Evolutionary conservation across 2,113 vertebrate species (phyloP).

Genomic region (Ameiurus melas): DNA sequence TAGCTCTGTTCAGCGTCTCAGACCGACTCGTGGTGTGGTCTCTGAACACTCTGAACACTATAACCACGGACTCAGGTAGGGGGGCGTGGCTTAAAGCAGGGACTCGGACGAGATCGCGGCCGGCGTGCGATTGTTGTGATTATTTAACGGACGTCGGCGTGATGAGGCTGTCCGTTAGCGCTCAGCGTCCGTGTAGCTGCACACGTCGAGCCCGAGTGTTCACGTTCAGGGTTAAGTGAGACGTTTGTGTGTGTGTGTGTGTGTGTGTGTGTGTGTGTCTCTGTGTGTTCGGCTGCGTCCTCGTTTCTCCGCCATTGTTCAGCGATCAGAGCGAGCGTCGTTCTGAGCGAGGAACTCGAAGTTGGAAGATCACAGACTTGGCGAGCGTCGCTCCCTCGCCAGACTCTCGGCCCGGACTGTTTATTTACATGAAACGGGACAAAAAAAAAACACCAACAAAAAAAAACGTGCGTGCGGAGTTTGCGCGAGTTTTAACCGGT

Average conservation of each 20-base stretch:
- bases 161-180: not conserved
- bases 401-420: not conserved
- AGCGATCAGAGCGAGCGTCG: not conserved
- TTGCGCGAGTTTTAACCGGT: not conserved
- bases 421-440: not conserved
- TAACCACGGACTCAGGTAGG: not conserved
- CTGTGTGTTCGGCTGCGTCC: not conserved
- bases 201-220: not conserved
- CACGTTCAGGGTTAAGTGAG: not conserved
- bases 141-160: not conserved
- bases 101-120: not conserved
- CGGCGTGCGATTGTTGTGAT: not conserved
- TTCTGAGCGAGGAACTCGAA: not conserved
- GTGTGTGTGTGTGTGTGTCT: conserved; percentile 9
- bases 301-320: not conserved
- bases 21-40: not conserved
- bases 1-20: not conserved
- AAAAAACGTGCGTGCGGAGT: not conserved
- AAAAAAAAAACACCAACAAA: not conserved
- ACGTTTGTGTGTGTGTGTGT: not conserved
- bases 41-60: not conserved
- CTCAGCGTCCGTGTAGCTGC: too few species aligned
- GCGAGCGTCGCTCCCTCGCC: not conserved
- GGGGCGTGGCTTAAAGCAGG: not conserved
- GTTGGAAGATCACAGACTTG: conserved; percentile 3